A percentile compares a stretch with the other conserved stretches of the same genome.
Conservation (phyloP, 2,113 vertebrate genomes). For the Forbesichthys papilliferus region DNA sequence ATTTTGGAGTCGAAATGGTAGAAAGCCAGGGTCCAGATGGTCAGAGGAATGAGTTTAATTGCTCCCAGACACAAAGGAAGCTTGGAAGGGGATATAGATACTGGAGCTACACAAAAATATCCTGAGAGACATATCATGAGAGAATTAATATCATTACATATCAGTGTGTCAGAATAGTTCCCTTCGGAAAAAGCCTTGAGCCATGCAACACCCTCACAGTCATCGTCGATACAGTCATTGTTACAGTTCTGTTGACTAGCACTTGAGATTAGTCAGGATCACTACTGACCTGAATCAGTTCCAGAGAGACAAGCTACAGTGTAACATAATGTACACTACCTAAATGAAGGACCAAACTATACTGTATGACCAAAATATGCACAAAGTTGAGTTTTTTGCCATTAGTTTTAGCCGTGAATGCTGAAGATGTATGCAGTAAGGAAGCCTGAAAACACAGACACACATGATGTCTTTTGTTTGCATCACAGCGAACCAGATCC, state of each 20-base stretch:
- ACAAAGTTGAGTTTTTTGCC: too few species aligned
- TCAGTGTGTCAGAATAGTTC: conserved; percentile 25
- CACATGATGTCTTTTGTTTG: conserved; percentile 43
- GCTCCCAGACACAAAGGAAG: conserved; percentile 65
- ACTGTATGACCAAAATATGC: too few species aligned
- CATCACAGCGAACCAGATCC: conserved; percentile 32
- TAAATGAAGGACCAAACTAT: too few species aligned
- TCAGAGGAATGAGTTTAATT: conserved; percentile 71
- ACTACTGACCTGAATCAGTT: too few species aligned
- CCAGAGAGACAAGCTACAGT: too few species aligned
- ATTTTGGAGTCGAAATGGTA: conserved; percentile 62
- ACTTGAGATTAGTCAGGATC: too few species aligned
- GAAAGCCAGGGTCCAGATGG: conserved; percentile 65
- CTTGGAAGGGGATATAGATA: conserved; percentile 20
- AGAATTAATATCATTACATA: conserved; percentile 41
- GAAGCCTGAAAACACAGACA: conserved; percentile 4
- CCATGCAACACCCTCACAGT: not conserved
- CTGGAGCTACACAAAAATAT: conserved; percentile 59
- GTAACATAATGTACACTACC: too few species aligned
- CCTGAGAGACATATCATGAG: conserved; percentile 36
- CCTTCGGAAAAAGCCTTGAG: too few species aligned
- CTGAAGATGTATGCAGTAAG: too few species aligned
- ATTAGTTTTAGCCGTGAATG: too few species aligned
- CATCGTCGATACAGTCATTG: not conserved
- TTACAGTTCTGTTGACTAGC: not conserved